Conservation (phyloP, 2,797 vertebrate genomes). For the Natrix natrix region DNA sequence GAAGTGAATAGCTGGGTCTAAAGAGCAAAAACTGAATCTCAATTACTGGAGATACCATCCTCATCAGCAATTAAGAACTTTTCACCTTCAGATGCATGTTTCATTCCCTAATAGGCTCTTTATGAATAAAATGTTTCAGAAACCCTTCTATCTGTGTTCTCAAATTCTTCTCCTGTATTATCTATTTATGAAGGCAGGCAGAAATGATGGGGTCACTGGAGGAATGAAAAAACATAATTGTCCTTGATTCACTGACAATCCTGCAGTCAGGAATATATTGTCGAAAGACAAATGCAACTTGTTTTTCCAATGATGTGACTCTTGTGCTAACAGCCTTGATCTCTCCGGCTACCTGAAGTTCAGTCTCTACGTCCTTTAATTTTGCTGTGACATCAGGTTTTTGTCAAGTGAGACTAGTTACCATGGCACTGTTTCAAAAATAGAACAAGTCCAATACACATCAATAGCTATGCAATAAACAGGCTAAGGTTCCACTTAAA, state of each 20-base stretch:
- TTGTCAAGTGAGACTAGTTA: constrained; percentile 68
- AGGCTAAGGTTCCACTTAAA: constrained; percentile 67
- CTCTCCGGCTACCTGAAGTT: constrained; percentile 49
- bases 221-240: constrained; percentile 4
- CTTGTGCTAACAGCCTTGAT: constrained; percentile 41
- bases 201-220: background rate
- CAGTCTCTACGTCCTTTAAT: constrained; percentile 59
- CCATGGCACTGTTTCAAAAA: constrained; percentile 72
- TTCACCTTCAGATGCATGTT: background rate
- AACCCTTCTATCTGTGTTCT: background rate
- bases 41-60: background rate
- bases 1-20: background rate
- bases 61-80: background rate
- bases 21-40: background rate
- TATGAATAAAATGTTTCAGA: constrained; percentile 2
- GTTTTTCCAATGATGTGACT: constrained; percentile 20
- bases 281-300: rapidly evolving
- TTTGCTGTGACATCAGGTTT: constrained; percentile 68
- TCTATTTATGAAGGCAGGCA: background rate
- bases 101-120: background rate
- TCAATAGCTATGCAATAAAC: constrained; percentile 72
- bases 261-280: rapidly evolving
- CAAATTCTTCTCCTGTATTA: background rate
- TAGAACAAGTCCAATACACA: constrained; percentile 68
- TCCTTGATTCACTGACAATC: background rate